A percentile compares a stretch with the other conserved stretches of the same genome.
Evolutionary conservation across 1,140 invertebrate genomes (phyloP).

Genomic region (Plutomurus gul): DNA sequence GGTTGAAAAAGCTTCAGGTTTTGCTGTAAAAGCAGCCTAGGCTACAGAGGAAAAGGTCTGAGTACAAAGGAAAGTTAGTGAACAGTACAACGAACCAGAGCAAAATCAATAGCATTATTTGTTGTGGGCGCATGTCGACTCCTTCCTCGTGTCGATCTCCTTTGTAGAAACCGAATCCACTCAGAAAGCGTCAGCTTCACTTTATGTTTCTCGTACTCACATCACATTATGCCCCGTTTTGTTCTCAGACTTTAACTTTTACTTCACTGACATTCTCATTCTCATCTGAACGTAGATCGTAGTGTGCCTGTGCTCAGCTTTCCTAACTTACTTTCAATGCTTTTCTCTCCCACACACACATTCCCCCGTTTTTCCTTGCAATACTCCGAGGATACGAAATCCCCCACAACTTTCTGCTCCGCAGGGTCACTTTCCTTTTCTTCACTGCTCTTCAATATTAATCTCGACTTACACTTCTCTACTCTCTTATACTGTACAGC

Average conservation of each 20-base stretch:
- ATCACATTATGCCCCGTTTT: neutral
- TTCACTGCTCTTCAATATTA: neutral
- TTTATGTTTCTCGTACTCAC: neutral
- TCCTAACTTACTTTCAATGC: neutral
- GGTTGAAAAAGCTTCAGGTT: too few species aligned
- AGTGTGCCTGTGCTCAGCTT: neutral
- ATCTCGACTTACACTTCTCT: neutral
- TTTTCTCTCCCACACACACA: neutral
- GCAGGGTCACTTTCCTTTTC: conserved; percentile 11
- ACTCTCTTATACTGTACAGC: neutral
- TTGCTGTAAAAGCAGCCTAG: neutral
- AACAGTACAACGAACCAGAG: neutral
- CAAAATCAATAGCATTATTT: conserved; percentile 6
- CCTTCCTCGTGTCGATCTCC: neutral
- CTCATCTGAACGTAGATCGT: neutral
- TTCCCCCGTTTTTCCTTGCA: neutral
- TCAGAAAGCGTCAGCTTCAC: neutral
- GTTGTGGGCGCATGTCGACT: conserved; percentile 13
- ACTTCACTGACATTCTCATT: too few species aligned
- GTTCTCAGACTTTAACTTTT: too few species aligned
- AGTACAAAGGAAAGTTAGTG: neutral
- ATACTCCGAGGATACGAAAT: conserved; percentile 22
- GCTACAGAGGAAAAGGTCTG: neutral
- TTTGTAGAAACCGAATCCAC: neutral
- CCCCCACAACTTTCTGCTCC: conserved; percentile 11